phyloP scores from a whole-genome alignment of 37 sponge, comb jelly and placozoan genomes.

The Amphimedon queenslandica region DNA sequence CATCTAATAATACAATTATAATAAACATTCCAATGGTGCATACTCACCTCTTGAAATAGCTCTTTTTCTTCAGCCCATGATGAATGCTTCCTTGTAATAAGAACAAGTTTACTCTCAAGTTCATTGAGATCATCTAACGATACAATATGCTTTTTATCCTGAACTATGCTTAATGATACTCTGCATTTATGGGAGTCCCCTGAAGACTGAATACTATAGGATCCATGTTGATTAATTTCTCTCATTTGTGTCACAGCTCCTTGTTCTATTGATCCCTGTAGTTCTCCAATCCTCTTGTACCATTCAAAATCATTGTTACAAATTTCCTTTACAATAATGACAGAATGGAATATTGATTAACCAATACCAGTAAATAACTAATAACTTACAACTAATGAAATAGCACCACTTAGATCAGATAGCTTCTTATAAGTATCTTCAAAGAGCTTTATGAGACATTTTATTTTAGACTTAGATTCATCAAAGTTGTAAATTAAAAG shows the following conservation, averaged over 20 bases:
- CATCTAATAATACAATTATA: neutral
- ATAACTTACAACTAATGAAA: neutral
- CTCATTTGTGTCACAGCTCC: neutral
- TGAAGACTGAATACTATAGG: neutral
- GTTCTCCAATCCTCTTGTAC: neutral
- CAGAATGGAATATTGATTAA: too few species aligned
- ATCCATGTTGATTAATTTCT: neutral
- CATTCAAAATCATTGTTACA: neutral
- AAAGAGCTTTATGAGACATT: neutral
- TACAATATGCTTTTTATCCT: neutral
- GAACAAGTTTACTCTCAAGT: constrained; percentile 60
- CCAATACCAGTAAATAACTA: too few species aligned
- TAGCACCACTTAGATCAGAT: neutral
- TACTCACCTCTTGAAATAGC: constrained; percentile 37
- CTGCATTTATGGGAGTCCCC: neutral
- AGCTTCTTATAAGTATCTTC: neutral
- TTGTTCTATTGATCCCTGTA: neutral
- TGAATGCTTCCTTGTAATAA: constrained; percentile 47
- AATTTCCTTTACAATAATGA: too few species aligned
- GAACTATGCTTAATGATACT: neutral
- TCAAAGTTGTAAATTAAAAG: neutral
- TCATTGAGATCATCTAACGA: constrained; percentile 55
- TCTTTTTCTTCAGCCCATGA: constrained; percentile 32
- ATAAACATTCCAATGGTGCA: neutral
- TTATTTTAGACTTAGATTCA: neutral